These are phyloP conservation scores for Caradrina kadenii DNA, from an alignment of 2,888 invertebrate genomes.

Conservation along the genomic window DNA sequence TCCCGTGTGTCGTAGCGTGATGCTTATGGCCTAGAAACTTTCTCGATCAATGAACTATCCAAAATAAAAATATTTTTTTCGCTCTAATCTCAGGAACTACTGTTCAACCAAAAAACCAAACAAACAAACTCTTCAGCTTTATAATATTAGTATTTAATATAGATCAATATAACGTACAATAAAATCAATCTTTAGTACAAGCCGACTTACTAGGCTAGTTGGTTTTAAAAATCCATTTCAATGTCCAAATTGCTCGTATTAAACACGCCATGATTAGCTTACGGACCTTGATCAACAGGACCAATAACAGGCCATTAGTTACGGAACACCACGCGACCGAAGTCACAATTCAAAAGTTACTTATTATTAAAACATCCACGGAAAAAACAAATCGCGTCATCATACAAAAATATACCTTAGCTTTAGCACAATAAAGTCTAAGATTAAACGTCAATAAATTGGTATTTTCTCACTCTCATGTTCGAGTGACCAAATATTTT, in stretches of 20 bases:
- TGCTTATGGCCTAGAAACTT: no score
- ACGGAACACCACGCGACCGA: conserved; percentile 40
- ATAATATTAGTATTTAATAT: no score
- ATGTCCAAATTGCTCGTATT: conserved; percentile 31
- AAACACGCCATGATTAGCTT: conserved; percentile 23
- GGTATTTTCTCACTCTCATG: conserved; percentile 56
- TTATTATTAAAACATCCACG: conserved; percentile 48
- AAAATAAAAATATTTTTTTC: no score
- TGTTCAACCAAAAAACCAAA: no score
- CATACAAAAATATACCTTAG: conserved; percentile 54
- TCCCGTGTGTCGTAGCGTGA: no score
- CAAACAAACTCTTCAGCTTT: no score
- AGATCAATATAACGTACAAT: not conserved
- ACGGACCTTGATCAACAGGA: conserved; percentile 40
- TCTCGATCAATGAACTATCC: no score
- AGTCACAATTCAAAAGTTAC: conserved; percentile 39
- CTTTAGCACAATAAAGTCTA: conserved; percentile 13
- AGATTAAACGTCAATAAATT: conserved; percentile 44
- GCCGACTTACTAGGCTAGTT: conserved; percentile 7
- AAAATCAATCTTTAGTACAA: not conserved
- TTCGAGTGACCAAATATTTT: conserved; percentile 75
- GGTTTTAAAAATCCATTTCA: conserved; percentile 15
- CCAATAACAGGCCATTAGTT: conserved; percentile 40
- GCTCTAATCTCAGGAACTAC: no score
- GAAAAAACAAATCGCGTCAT: conserved; percentile 51